phyloP scores from a whole-genome alignment of 2,888 invertebrate species.

The Pristionchus exspectatus region DNA sequence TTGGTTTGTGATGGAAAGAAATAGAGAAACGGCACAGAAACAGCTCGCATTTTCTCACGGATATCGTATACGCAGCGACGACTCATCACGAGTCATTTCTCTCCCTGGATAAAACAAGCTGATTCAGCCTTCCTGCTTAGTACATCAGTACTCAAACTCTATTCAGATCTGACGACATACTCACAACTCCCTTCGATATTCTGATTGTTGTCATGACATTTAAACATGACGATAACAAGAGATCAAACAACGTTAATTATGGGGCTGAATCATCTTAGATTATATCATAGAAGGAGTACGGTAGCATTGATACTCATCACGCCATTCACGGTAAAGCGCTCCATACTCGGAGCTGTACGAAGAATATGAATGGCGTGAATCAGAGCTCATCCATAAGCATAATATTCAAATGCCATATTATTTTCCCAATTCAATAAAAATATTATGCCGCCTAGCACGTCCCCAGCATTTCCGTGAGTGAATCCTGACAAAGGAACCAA shows the following conservation, averaged over 20 bases:
- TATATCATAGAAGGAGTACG: neutral
- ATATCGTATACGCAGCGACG: neutral
- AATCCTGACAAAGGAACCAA: neutral
- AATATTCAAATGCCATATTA: neutral
- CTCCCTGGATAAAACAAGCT: neutral
- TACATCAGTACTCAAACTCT: neutral
- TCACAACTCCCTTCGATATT: neutral
- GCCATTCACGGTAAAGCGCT: neutral
- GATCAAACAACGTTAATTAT: neutral
- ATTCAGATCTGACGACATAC: neutral
- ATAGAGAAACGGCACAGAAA: neutral
- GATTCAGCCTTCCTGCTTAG: neutral
- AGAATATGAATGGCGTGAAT: neutral
- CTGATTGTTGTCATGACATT: neutral
- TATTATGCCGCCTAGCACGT: neutral
- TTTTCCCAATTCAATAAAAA: neutral
- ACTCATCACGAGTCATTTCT: slow-evolving; percentile 11
- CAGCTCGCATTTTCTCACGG: neutral
- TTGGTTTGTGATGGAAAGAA: neutral
- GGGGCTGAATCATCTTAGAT: neutral
- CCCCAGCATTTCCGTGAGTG: neutral
- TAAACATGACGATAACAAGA: neutral
- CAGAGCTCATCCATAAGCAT: neutral
- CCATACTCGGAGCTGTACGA: neutral
- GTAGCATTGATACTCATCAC: neutral